Conservation (phyloP, 2,113 vertebrate genomes). For the Heliornis fulica region DNA sequence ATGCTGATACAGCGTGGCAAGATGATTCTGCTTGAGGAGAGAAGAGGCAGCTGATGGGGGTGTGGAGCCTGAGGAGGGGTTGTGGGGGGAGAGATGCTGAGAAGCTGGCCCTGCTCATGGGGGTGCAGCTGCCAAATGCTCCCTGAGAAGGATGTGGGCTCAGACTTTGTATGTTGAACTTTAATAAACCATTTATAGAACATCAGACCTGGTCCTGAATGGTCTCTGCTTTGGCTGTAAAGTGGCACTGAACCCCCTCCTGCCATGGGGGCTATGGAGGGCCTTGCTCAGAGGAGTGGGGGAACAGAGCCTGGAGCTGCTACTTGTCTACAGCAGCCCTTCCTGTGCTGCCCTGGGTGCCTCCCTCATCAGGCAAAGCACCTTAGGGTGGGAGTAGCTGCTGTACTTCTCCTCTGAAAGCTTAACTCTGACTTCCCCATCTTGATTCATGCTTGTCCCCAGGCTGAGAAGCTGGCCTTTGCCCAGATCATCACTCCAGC, state of each 20-base stretch:
- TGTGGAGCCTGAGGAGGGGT: not conserved
- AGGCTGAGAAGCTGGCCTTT: no score
- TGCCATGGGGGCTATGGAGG: not conserved
- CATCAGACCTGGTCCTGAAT: no score
- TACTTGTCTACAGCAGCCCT: no score
- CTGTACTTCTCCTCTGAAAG: no score
- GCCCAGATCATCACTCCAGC: no score
- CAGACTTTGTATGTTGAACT: not conserved
- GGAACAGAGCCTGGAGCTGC: no score
- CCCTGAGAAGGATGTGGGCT: not conserved
- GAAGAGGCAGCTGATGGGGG: not conserved
- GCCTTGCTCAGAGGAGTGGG: no score
- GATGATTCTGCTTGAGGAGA: not conserved
- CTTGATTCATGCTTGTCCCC: no score
- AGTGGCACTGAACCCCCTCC: fast-evolving
- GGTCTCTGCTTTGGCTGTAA: not conserved
- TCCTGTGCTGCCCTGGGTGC: no score
- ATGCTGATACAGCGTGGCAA: not conserved
- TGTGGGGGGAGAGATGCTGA: not conserved
- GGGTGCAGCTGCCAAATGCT: not conserved
- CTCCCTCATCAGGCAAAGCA: no score
- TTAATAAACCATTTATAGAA: not conserved
- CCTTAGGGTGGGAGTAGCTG: no score
- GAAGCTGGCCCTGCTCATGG: fast-evolving
- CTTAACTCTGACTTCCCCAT: no score